Evolutionary conservation across 2,113 vertebrate genomes (phyloP), one percentile per base, ranked within the genome.

Genomic region (Podarcis muralis): DNA sequence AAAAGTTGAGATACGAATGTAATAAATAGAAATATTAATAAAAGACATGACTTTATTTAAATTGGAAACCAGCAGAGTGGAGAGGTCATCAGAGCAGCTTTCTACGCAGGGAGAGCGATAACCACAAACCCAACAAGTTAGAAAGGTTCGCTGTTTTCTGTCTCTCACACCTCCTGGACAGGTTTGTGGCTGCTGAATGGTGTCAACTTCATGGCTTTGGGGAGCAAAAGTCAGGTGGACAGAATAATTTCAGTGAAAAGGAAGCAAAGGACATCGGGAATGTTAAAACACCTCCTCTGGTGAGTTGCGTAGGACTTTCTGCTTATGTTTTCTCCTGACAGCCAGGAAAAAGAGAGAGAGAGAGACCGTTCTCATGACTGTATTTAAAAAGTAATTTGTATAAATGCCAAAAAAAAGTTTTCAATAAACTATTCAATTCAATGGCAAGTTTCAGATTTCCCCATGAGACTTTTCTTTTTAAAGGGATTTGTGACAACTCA

Each of bases 211-310:
- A 20, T 86, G 81, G 90, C 90, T 94, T 90, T 77, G 91, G 93
- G 90, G 92, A 94, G 80, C 25, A 32, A 74, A 82, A 43, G 23
- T 80, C 85, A 85, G 57, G 53, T 85, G 0, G 48, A 71, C 92
- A 72, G 66, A 15, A 0, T 92, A 86, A 84, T 93, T 93, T 92
- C 88, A 92, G 84, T 85, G 66, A 48, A 85, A 92, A 87, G 93
- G 92, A 57, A 90, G 87, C 0, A 0, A n/a, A 5, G 90, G 71
- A 23, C 66, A 79, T 30, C 92, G 91, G 93, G 82, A 48, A 91
- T 93, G 92, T 91, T 82, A 88, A 93, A 95, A 90, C 65, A 12
- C 12, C 91, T 95, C 93, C 94, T 94, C 80, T 93, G 22, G 94
- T 88, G 93, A 89, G 87, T 95, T 93, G 90, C 69, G 1, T 6